phyloP scores from a whole-genome alignment of 2,888 invertebrate species.

The Drosophila pullipes region DNA sequence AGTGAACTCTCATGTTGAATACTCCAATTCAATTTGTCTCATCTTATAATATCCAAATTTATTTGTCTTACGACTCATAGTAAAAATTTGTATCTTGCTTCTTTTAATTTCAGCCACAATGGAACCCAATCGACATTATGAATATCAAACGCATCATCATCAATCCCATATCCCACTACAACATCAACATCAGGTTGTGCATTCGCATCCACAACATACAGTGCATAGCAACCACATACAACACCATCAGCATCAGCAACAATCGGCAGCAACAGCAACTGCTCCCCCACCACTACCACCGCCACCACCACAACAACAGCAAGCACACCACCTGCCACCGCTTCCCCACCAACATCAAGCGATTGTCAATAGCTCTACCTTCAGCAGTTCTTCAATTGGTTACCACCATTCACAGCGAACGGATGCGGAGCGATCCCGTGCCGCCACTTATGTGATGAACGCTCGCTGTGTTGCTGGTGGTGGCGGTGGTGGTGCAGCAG shows the following conservation, averaged over 20 bases:
- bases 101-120: constrained; percentile 61
- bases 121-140: constrained; percentile 82
- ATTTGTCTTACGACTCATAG: not conserved
- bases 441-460: constrained; percentile 48
- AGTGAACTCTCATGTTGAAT: not conserved
- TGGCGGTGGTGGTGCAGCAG: constrained; percentile 32
- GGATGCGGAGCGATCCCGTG: constrained; percentile 29
- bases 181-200: constrained; percentile 38
- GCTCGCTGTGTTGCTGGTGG: constrained; percentile 20
- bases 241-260: constrained; percentile 15
- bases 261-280: constrained; percentile 25
- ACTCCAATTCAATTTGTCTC: not conserved
- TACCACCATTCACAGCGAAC: constrained; percentile 40
- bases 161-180: constrained; percentile 43
- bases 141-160: constrained; percentile 76
- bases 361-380: constrained; percentile 12
- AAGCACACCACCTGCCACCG: constrained; percentile 13
- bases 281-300: constrained; percentile 30
- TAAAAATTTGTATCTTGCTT: not conserved
- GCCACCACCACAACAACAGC: constrained; percentile 21
- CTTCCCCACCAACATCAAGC: constrained; percentile 20
- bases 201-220: constrained; percentile 38
- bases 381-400: constrained; percentile 37
- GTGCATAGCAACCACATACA: constrained; percentile 37
- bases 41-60: not conserved